These are phyloP conservation scores for Drosophila prosaltans DNA, from an alignment of 1,140 invertebrate species.

Conservation along the genomic window DNA sequence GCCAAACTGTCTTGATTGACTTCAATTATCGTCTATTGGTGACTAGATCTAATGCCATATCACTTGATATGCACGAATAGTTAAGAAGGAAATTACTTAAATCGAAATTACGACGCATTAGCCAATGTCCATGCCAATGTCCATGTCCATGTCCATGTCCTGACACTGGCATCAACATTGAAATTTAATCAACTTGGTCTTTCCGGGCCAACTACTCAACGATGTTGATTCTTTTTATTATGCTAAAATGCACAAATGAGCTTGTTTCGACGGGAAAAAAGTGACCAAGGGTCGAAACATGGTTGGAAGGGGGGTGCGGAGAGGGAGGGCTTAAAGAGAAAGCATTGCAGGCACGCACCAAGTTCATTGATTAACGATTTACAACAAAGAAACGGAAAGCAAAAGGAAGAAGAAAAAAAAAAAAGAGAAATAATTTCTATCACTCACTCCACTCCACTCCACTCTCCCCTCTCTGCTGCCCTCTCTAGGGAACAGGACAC, in stretches of 20 bases:
- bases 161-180: constrained; percentile 57
- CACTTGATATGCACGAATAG: constrained; percentile 51
- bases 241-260: constrained; percentile 78
- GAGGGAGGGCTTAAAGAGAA: constrained; percentile 19
- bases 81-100: constrained; percentile 72
- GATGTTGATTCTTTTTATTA: constrained; percentile 71
- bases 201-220: constrained; percentile 64
- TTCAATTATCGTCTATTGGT: constrained; percentile 59
- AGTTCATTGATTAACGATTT: constrained; percentile 83
- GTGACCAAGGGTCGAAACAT: constrained; percentile 59
- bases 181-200: constrained; percentile 80
- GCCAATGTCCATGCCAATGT: constrained; percentile 5
- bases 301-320: constrained; percentile 3
- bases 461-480: too few species aligned
- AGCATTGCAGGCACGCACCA: constrained; percentile 44
- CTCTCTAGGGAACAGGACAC: constrained; percentile 42
- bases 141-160: constrained; percentile 24
- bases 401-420: too few species aligned
- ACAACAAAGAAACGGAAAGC: constrained; percentile 44
- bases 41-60: constrained; percentile 34
- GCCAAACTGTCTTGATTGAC: constrained; percentile 57
- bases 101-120: constrained; percentile 80
- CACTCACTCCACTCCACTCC: too few species aligned
- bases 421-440: too few species aligned
- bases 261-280: constrained; percentile 21